These are phyloP conservation scores for Hydrocynus forskahlii DNA, from an alignment of 2,797 vertebrate species.

Conservation along the genomic window DNA sequence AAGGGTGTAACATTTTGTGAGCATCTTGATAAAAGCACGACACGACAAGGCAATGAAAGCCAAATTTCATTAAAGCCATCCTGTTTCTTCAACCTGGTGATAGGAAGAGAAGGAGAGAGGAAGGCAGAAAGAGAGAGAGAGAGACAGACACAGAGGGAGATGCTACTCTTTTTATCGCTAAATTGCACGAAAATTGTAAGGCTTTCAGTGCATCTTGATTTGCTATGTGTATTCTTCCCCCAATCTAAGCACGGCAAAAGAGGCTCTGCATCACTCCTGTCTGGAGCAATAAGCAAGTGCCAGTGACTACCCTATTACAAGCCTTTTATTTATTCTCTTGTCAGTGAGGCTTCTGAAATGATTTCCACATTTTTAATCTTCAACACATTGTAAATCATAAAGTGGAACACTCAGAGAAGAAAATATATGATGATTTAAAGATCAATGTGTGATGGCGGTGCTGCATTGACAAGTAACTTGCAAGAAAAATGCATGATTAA, in stretches of 20 bases:
- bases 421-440: conserved; percentile 9
- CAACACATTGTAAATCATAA: conserved; percentile 40
- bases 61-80: conserved; percentile 62
- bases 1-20: conserved; percentile 56
- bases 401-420: conserved; percentile 5
- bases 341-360: conserved; percentile 25
- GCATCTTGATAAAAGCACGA: conserved; percentile 65
- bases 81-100: conserved; percentile 56
- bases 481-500: conserved; percentile 63
- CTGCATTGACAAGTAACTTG: conserved; percentile 25
- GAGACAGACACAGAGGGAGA: conserved; percentile 38
- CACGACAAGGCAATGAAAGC: conserved; percentile 60
- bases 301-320: conserved; percentile 58
- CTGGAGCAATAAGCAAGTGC: conserved; percentile 55
- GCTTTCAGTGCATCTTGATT: conserved; percentile 55
- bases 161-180: conserved; percentile 40
- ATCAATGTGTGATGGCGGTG: conserved; percentile 51
- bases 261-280: conserved; percentile 42
- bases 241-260: conserved; percentile 58
- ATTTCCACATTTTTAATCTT: conserved; percentile 33
- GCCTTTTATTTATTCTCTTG: conserved; percentile 14
- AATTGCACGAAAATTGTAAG: conserved; percentile 52
- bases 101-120: conserved; percentile 28
- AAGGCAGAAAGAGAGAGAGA: conserved; percentile 23
- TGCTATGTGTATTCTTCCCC: conserved; percentile 40